Evolutionary conservation across 2,888 invertebrate genomes (phyloP), one percentile per base, ranked within the genome.

Genomic region (Melanostoma mellinum): DNA sequence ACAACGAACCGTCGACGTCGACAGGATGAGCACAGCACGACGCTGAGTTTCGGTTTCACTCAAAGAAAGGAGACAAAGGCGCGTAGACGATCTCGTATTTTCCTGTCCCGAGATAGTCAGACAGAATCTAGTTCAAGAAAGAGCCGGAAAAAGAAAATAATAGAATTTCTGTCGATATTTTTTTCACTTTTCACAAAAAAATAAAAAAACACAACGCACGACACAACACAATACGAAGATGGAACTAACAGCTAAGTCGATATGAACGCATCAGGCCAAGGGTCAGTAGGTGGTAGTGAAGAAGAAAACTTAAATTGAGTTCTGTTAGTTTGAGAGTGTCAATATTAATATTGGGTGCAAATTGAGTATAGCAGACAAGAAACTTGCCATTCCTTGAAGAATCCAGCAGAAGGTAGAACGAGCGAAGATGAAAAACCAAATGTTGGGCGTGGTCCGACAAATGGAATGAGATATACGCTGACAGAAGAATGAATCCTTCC

Each of bases 281-380:
- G 61, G 3, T 44, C 3, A n/a, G 44, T n/a, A 44, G 9, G 61
- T 2, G 20, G 8, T 55, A 20, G 58, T 55, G 75, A 52, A 20
- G 42, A 56, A 63, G 60, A 58, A 75, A 80, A 80, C 80, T 80
- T 80, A 71, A 80, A 80, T 80, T 75, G 80, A 80, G 80, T 80
- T 80, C 80, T 75, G 80, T 71, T 80, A 80, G 80, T 75, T 75
- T 69, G 80, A 80, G 80, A 80, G 80, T 80, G 80, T 80, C 80
- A 80, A 80, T 75, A 80, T 80, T 80, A 80, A 80, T 80, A 80
- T 80, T 75, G 80, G 75, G 80, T 80, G 80, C 80, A 80, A 80
- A 80, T 80, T 75, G 80, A 80, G 71, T 53, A 69, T 63, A 42
- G 60, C 55, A 73, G 77, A 58, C 42, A 44, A n/a, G 61, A 63